Evolutionary conservation across 2,888 invertebrate genomes (phyloP), one percentile per base, ranked within the genome.

Genomic region (Hypolimnas misippus): DNA sequence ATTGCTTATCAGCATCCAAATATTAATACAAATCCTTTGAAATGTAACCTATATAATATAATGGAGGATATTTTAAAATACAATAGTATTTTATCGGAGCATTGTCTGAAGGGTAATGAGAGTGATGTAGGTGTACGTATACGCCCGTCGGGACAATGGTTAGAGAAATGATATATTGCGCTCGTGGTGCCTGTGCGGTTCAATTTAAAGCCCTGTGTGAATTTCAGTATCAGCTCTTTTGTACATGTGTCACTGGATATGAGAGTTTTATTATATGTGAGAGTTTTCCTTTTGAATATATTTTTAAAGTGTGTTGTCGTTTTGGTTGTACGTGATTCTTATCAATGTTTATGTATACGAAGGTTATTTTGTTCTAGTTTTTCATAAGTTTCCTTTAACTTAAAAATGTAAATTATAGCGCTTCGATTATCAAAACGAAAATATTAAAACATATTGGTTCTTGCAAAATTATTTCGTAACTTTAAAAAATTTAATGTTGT

Each of bases 101-200:
- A 7, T 17, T 31, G 29, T 55, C 17, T 42, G 29, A 16, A 40
- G 29, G 12, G 14, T 25, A 55, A 40, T 38, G 14, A 25, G 29
- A 17, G 35, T 33, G 33, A 33, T 33, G 33, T 33, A 33, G 8
- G 8, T 31, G 12, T 8, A 0, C 33, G 33, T 31, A 1, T n/a
- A n/a, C n/a, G n/a, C n/a, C n/a, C 25, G 7, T 29, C 8, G 8
- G 6, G n/a, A 57, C 40, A 40, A 40, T 53, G 25, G 52, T 46
- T 35, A n/a, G 21, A 31, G 33, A 16, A 21, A 59, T 59, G 59
- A 59, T 59, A 53, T 53, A 59, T 53, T 29, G 44, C 44, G 44
- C n/a, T 42, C 44, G 16, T n/a, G 35, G 35, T 59, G 53, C 35
- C 25, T 5, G 17, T 19, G 35, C 33, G 52, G 44, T 53, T 35